phyloP scores from a whole-genome alignment of 2,888 invertebrate genomes.

The Diloba caeruleocephala region DNA sequence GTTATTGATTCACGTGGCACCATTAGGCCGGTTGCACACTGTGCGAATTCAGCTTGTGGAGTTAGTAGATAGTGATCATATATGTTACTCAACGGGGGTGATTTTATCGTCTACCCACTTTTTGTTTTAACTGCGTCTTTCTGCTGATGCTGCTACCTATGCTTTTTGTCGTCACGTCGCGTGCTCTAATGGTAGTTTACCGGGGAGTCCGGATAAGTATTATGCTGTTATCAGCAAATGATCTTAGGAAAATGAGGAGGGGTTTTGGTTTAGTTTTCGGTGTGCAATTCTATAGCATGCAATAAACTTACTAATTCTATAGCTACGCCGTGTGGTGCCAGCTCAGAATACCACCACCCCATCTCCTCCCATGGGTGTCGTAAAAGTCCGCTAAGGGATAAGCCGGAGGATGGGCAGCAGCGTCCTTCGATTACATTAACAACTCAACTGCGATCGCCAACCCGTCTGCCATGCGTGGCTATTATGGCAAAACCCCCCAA shows the following conservation, averaged over 20 bases:
- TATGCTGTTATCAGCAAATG: constrained; percentile 11
- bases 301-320: not conserved
- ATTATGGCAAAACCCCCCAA: no score
- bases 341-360: no score
- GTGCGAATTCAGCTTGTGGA: constrained; percentile 62
- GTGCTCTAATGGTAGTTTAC: constrained; percentile 20
- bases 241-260: constrained; percentile 1
- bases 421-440: no score
- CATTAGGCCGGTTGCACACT: constrained; percentile 66
- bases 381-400: no score
- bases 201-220: constrained; percentile 29
- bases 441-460: no score
- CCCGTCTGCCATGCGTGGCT: no score
- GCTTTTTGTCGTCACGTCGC: constrained; percentile 32
- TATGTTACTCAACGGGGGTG: constrained; percentile 47
- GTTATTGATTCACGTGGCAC: constrained; percentile 86
- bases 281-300: no score
- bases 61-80: constrained; percentile 54
- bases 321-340: no score
- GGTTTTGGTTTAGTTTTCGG: not conserved
- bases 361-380: no score
- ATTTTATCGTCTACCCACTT: constrained; percentile 47
- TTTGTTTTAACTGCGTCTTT: constrained; percentile 49
- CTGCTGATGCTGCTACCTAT: constrained; percentile 40
- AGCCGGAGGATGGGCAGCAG: no score